Evolutionary conservation across 1,140 invertebrate genomes (phyloP), one percentile per base, ranked within the genome.

Genomic region (Sweltsa coloradensis): DNA sequence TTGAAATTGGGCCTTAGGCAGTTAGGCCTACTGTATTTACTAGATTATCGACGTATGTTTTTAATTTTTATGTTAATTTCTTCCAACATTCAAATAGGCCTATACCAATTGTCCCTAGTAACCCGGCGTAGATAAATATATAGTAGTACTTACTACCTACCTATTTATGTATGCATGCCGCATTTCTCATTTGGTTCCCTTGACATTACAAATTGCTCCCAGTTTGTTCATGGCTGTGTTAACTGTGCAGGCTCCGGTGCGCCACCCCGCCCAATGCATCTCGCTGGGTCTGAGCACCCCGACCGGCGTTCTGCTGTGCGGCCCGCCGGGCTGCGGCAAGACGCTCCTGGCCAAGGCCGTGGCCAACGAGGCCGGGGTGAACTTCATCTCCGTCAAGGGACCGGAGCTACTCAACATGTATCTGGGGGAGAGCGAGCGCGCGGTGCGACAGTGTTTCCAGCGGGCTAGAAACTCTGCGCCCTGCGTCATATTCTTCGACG

Each of bases 401-500:
- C 92, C 94, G 7, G 94, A 98, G 68, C 66, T 98, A 21, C 67
- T 98, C 19, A 97, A 93, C 59, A 98, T 96, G 89, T 99, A 99
- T 69, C 91, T 99, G 25, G 97, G 97, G 51, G 97, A 99, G 68
- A 98, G 93, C 72, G 97, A 99, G 68, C 75, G 89, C 57, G 92
- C 92, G 3, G 91, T 99, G 0, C 70, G 97, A 27, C 83, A 91
- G 19, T 89, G 93, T 57, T 99, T 99, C 62, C 79, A 89, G 59
- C 73, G 94, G 52, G 97, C 95, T 0, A 67, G 85, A 34, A 95
- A 96, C 66, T 97, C 93, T 0, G 76, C 89, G 0, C 97, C 97
- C 0, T 99, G 96, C 68, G 91, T 99, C 11, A 97, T 99, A 61
- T 99, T 99, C 68, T 99, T 99, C 65, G 97, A 99, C 64, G 97